These are phyloP conservation scores for Xenopus petersii DNA, from an alignment of 2,797 vertebrate species.

Conservation along the genomic window DNA sequence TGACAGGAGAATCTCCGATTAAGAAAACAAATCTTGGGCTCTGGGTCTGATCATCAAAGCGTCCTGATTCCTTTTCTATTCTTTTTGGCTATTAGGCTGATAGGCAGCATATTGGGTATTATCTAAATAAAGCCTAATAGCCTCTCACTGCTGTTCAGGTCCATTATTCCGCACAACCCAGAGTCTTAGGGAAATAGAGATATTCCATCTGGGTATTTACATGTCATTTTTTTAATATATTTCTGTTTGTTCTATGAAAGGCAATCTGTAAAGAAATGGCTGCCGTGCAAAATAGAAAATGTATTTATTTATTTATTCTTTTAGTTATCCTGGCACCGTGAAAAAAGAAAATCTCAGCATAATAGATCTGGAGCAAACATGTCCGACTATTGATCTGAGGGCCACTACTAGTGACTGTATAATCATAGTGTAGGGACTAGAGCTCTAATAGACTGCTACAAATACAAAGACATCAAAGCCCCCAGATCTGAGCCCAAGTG, in stretches of 20 bases:
- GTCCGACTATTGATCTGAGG: too few relatives aligned
- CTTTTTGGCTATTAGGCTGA: background rate
- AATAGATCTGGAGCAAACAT: too few relatives aligned
- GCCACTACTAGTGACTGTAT: too few relatives aligned
- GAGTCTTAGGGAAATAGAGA: background rate
- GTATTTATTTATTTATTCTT: too few relatives aligned
- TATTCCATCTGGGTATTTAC: background rate
- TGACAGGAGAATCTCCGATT: background rate
- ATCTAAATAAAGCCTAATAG: background rate
- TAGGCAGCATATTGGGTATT: background rate
- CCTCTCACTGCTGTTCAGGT: background rate
- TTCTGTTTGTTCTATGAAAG: background rate
- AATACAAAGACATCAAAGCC: too few relatives aligned
- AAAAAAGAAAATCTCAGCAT: too few relatives aligned
- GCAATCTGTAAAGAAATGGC: background rate
- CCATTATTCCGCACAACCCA: background rate
- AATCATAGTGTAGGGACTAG: too few relatives aligned
- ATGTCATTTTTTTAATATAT: too few relatives aligned
- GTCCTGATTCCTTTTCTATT: background rate
- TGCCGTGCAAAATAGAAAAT: too few relatives aligned
- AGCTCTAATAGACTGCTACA: too few relatives aligned
- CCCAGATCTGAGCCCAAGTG: too few relatives aligned
- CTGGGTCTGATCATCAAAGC: constrained; percentile 1
- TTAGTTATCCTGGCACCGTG: too few relatives aligned
- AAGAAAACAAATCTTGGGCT: background rate